Conservation (phyloP, 2,888 invertebrate species). For the Dicycla oo region DNA sequence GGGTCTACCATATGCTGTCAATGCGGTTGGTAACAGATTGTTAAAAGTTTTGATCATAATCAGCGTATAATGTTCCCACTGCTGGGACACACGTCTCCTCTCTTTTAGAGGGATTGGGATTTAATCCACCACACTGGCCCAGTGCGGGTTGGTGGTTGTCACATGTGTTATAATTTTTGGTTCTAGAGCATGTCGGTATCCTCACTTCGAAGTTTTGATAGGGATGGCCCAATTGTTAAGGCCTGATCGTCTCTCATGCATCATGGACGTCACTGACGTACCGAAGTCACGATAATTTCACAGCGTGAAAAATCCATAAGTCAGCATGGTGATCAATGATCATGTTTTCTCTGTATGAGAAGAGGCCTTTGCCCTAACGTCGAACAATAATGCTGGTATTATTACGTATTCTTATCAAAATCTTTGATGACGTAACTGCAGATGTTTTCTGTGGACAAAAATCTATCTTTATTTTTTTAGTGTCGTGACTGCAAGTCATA, state of each 20-base stretch:
- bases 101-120: too few relatives aligned
- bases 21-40: conserved; percentile 87
- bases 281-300: neutral
- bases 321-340: neutral
- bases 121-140: too few relatives aligned
- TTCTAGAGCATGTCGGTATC: too few relatives aligned
- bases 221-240: neutral
- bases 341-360: neutral
- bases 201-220: too few relatives aligned
- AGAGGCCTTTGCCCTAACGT: neutral
- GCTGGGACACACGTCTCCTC: too few relatives aligned
- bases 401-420: neutral
- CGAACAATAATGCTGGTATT: neutral
- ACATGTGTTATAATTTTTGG: too few relatives aligned
- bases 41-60: too few relatives aligned
- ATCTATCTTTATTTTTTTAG: too few relatives aligned
- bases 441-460: neutral
- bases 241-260: neutral
- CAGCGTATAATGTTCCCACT: too few relatives aligned
- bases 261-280: neutral
- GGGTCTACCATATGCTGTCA: conserved; percentile 86
- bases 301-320: neutral
- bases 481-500: too few relatives aligned
- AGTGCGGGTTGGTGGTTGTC: too few relatives aligned
- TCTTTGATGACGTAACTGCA: neutral